phyloP scores from a whole-genome alignment of 2,797 vertebrate species.

The Pelochelys cantorii region DNA sequence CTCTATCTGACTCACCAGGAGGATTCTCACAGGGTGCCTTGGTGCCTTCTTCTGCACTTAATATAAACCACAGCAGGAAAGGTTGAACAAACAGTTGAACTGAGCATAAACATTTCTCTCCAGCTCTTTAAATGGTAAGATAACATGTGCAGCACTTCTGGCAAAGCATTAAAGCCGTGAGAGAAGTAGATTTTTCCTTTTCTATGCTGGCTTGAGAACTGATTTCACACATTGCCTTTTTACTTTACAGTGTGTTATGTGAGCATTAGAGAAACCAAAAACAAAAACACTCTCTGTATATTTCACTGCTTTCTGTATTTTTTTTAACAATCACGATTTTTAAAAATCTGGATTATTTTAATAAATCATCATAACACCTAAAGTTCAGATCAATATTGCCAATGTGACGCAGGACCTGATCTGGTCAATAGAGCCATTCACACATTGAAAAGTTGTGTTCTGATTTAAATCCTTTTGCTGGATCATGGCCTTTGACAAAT shows the following conservation, averaged over 20 bases:
- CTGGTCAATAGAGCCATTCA: slow-evolving; percentile 2
- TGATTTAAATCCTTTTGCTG: slow-evolving; percentile 32
- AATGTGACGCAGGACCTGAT: slow-evolving; percentile 6
- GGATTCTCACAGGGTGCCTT: slow-evolving; percentile 47
- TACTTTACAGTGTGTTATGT: slow-evolving; percentile 13
- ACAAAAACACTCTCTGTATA: neutral
- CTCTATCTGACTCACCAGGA: slow-evolving; percentile 50
- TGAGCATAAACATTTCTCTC: slow-evolving; percentile 15
- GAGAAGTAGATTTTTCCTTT: neutral
- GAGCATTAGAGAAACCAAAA: neutral
- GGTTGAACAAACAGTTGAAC: slow-evolving; percentile 26
- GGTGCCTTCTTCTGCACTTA: slow-evolving; percentile 46
- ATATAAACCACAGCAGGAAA: slow-evolving; percentile 52
- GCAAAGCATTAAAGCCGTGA: neutral
- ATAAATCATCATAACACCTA: slow-evolving; percentile 11
- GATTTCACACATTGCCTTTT: neutral
- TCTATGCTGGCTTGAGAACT: neutral
- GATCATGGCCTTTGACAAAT: slow-evolving; percentile 23
- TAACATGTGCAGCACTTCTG: neutral
- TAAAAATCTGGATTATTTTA: slow-evolving; percentile 12
- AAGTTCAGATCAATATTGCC: slow-evolving; percentile 44
- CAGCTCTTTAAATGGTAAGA: slow-evolving; percentile 32
- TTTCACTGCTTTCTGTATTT: neutral
- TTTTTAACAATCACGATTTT: neutral
- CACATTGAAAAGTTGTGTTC: slow-evolving; percentile 15